Conservation (phyloP, 2,797 vertebrate species). For the Natrix natrix region DNA sequence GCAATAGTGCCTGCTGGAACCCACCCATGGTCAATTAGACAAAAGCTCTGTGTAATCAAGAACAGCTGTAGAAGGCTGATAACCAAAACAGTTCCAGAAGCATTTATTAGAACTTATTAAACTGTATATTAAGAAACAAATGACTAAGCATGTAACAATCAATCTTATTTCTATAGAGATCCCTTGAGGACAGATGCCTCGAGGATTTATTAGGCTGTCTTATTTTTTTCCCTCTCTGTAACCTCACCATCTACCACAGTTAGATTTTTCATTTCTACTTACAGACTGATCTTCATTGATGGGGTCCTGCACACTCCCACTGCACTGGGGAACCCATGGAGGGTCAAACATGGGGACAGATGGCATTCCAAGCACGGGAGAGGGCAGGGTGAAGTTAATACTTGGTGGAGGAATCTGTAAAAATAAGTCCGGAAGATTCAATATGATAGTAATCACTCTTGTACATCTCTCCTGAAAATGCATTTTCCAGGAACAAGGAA, state of each 20-base stretch:
- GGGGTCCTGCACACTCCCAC: slow-evolving; percentile 94
- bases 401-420: slow-evolving; percentile 95
- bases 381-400: slow-evolving; percentile 98
- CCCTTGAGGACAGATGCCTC: neutral
- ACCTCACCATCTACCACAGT: neutral
- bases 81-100: neutral
- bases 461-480: neutral
- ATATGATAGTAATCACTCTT: neutral
- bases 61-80: neutral
- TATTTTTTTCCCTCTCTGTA: neutral
- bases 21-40: neutral
- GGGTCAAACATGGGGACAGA: slow-evolving; percentile 99
- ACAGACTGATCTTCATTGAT: slow-evolving; percentile 99
- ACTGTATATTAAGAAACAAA: neutral
- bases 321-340: slow-evolving; percentile 95
- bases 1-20: too few relatives aligned
- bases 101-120: neutral
- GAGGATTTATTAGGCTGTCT: neutral
- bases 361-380: slow-evolving; percentile 97
- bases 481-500: neutral
- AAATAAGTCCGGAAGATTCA: slow-evolving; percentile 28
- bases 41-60: neutral
- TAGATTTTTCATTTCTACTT: slow-evolving; percentile 66
- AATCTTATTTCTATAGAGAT: too few relatives aligned
- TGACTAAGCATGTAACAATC: neutral